These are phyloP conservation scores for Siniperca chuatsi DNA, from an alignment of 2,113 vertebrate genomes.

Conservation along the genomic window DNA sequence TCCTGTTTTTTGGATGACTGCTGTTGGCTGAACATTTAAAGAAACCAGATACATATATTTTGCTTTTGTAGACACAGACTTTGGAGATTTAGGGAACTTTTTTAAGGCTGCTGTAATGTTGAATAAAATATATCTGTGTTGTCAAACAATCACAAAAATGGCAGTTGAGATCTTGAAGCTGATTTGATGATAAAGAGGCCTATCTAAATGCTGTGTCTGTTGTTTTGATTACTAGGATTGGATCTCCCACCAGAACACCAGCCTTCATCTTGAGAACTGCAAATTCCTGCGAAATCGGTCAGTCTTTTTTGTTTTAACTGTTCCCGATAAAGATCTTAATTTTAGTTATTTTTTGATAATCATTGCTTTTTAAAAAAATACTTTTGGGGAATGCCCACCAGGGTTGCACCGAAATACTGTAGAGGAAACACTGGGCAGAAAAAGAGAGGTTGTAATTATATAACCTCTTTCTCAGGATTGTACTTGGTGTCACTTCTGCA, in stretches of 20 bases:
- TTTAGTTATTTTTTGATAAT: background rate
- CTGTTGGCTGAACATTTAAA: background rate
- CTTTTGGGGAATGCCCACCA: background rate
- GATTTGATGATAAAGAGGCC: conserved; percentile 46
- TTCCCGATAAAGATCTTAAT: background rate
- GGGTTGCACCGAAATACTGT: no score
- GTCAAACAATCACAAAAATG: background rate
- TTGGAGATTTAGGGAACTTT: background rate
- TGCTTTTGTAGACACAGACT: background rate
- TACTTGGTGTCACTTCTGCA: background rate
- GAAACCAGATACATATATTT: background rate
- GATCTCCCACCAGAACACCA: conserved; percentile 93
- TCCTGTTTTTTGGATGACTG: no score
- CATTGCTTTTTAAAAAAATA: background rate
- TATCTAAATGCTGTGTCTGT: conserved; percentile 76
- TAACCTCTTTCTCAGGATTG: background rate
- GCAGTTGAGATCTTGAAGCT: background rate
- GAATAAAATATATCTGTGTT: background rate
- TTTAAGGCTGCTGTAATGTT: background rate
- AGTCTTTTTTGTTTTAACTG: conserved; percentile 62
- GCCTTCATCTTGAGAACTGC: conserved; percentile 90
- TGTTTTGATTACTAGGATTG: conserved; percentile 83
- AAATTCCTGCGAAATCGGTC: conserved; percentile 88
- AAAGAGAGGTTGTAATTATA: background rate
- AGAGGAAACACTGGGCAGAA: background rate